phyloP scores from a whole-genome alignment of 2,797 vertebrate species.

The Pangasius krempfi region DNA sequence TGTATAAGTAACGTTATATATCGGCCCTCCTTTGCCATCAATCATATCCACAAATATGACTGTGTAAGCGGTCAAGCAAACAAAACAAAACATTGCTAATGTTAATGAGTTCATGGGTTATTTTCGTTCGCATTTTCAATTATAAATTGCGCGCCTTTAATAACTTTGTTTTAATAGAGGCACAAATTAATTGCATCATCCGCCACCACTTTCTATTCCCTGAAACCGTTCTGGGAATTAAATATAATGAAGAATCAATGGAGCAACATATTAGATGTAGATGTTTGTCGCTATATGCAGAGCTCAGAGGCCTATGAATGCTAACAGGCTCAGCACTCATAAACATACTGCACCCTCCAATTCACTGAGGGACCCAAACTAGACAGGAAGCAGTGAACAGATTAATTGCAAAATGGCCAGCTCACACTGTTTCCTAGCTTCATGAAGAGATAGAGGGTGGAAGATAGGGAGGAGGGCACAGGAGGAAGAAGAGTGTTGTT shows the following conservation, averaged over 20 bases:
- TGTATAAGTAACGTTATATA: constrained; percentile 51
- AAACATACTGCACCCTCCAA: not conserved
- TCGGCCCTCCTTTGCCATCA: constrained; percentile 47
- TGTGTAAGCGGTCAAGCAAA: constrained; percentile 67
- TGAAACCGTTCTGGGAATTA: constrained; percentile 66
- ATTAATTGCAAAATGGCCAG: constrained; percentile 36
- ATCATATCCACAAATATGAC: constrained; percentile 49
- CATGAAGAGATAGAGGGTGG: constrained; percentile 14
- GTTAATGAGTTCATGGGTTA: constrained; percentile 69
- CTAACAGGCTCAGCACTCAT: constrained; percentile 21
- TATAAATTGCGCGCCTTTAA: constrained; percentile 74
- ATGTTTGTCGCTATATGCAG: constrained; percentile 69
- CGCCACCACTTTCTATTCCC: constrained; percentile 55
- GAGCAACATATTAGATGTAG: constrained; percentile 77
- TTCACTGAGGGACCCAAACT: constrained; percentile 37
- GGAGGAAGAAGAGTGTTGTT: constrained; percentile 50
- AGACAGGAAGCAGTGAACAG: constrained; percentile 17
- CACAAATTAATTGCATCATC: constrained; percentile 70
- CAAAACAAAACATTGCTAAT: constrained; percentile 63
- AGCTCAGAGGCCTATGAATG: constrained; percentile 9
- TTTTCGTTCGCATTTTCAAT: constrained; percentile 70
- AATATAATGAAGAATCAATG: constrained; percentile 78
- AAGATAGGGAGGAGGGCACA: constrained; percentile 27
- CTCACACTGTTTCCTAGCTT: constrained; percentile 39
- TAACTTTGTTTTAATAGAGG: constrained; percentile 74